These are phyloP conservation scores for Philopotamus ludificatus DNA, from an alignment of 1,140 invertebrate genomes.

Conservation along the genomic window DNA sequence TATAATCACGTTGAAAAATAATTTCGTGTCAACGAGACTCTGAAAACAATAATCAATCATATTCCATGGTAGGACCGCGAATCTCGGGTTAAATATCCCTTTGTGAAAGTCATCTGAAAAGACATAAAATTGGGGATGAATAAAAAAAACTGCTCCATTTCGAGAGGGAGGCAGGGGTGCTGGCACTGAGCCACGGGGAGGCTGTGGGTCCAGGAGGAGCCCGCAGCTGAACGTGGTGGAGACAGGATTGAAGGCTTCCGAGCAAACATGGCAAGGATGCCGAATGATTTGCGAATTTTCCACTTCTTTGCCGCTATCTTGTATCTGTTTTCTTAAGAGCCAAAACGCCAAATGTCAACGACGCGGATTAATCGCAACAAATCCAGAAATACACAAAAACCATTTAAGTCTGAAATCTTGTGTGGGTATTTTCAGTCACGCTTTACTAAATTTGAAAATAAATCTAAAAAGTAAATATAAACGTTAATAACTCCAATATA, in stretches of 20 bases:
- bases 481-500: too few relatives aligned
- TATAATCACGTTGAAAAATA: too few relatives aligned
- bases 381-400: too few relatives aligned
- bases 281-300: neutral
- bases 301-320: neutral
- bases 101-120: neutral
- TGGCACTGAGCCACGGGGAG: neutral
- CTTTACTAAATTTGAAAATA: too few relatives aligned
- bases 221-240: neutral
- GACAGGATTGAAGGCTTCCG: neutral
- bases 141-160: neutral
- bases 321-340: neutral
- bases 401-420: too few relatives aligned
- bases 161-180: neutral
- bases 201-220: neutral
- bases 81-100: neutral
- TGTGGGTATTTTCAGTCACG: too few relatives aligned
- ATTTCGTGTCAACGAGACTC: too few relatives aligned
- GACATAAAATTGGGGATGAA: neutral
- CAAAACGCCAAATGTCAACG: too few relatives aligned
- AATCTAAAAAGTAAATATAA: too few relatives aligned
- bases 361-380: too few relatives aligned
- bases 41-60: neutral
- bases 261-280: neutral
- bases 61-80: neutral